phyloP scores from a whole-genome alignment of 2,888 invertebrate species.

The Coelinius sp. region DNA sequence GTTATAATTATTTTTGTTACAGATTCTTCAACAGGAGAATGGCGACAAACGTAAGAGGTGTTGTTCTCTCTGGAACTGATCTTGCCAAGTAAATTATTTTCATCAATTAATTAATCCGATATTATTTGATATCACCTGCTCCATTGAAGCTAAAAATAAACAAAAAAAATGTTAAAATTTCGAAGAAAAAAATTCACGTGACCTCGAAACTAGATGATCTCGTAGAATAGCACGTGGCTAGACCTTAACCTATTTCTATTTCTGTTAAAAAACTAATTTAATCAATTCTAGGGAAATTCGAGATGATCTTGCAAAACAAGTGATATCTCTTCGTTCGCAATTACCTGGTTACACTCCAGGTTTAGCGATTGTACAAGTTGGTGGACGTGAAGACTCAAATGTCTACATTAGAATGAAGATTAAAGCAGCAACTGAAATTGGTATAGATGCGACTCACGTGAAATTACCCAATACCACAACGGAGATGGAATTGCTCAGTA shows the following conservation, averaged over 20 bases:
- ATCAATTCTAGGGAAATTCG: conserved; percentile 84
- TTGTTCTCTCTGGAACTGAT: conserved; percentile 77
- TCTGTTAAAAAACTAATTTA: no score
- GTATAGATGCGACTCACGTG: conserved; percentile 86
- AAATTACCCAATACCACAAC: conserved; percentile 85
- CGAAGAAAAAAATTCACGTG: background rate
- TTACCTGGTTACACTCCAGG: conserved; percentile 80
- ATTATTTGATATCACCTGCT: background rate
- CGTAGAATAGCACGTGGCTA: background rate
- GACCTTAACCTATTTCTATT: no score
- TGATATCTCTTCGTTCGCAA: conserved; percentile 74
- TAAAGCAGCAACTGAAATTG: conserved; percentile 91
- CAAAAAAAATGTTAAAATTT: background rate
- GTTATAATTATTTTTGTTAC: conserved; percentile 27
- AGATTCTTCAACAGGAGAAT: conserved; percentile 59
- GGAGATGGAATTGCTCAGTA: conserved; percentile 82
- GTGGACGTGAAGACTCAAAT: conserved; percentile 96
- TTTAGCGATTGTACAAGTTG: conserved; percentile 96
- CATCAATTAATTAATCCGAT: background rate
- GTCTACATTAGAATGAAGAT: conserved; percentile 98
- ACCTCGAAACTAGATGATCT: background rate
- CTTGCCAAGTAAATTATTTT: conserved; percentile 75
- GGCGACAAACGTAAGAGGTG: conserved; percentile 60
- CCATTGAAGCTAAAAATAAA: background rate
- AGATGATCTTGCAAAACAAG: conserved; percentile 78